A percentile compares a stretch with the other conserved stretches of the same genome.
Conservation (phyloP, 2,888 invertebrate genomes). For the Lepidochrysops patricia region DNA sequence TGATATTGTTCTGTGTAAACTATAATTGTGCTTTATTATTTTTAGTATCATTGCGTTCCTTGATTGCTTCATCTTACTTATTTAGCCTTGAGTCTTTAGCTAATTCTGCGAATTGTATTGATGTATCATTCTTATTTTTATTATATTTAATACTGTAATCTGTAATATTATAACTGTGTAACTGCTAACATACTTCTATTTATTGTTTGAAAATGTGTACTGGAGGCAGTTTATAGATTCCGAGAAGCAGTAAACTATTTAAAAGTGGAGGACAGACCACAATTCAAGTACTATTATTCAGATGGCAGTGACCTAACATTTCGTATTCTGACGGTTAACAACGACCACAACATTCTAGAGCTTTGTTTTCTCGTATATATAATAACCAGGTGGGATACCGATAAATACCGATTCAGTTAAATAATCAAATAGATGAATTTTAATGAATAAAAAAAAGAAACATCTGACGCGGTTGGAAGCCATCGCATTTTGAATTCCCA, state of each 20-base stretch:
- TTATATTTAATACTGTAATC: neutral
- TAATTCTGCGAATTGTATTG: neutral
- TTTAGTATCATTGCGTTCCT: neutral
- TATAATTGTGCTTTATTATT: constrained; percentile 10
- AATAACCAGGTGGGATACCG: too few species aligned
- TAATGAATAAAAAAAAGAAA: too few species aligned
- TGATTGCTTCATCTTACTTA: neutral
- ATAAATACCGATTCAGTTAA: too few species aligned
- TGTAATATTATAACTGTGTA: too few species aligned
- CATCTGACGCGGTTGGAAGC: too few species aligned
- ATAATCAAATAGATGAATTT: too few species aligned
- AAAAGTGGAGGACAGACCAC: neutral
- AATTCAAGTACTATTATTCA: neutral
- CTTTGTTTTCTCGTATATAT: neutral
- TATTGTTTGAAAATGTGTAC: neutral
- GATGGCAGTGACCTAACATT: neutral
- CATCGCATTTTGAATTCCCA: too few species aligned
- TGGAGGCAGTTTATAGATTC: neutral
- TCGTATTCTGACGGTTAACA: neutral
- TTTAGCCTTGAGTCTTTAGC: neutral
- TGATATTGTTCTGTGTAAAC: constrained; percentile 10
- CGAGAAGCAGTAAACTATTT: neutral
- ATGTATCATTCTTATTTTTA: too few species aligned
- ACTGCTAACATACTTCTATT: neutral
- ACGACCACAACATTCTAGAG: neutral